Base-by-base conservation (phyloP, 2,113 vertebrate genomes). In the Vidua chalybeata region DNA sequence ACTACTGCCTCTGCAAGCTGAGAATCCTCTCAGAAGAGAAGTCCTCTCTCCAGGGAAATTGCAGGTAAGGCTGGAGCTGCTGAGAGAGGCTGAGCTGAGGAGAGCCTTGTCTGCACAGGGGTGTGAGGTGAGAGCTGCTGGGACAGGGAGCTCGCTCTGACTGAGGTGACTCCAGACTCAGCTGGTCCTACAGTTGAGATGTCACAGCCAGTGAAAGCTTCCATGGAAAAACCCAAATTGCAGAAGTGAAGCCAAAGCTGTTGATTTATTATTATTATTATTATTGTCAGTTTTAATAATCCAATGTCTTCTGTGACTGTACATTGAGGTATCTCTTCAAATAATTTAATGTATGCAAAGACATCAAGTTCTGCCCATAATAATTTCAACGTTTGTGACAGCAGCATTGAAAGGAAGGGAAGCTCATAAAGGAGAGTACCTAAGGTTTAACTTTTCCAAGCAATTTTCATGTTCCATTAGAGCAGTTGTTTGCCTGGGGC, bases 141-240 rank as follows among this genome's bases (percentile, higher is more conserved):
- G 45, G 37, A 17, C 68, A 37, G 31, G 56, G 35, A 71, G 52
- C 18, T 66, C 23, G 5, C 13, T 31, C 55, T n/a, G 64, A 45
- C 27, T 35, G 2, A 16, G 61, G 15, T 15, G 16, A 37, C 16
- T 63, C 41, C 51, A 28, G 51, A 41, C 19, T 30, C 43, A 63
- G 48, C 17, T 10, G 2, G 12, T 13, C 20, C 35, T 24, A 4
- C 0, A 31, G 79, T 0, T 26, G 37, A 27, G 43, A 51, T 58
- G 41, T 13, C 8, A 5, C 33, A 9, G 33, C 20, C 49, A 0
- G 4, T 20, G 35, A 21, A 74, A 28, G 30, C 6, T 0, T 10
- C 2, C 0, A 2, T 18, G 33, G 46, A 30, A 62, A 78, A 66
- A 6, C 7, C 2, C 46, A 15, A 2, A 30, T 2, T 12, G 31